phyloP scores from a whole-genome alignment of 2,888 invertebrate species.

The Coremacera marginata region DNA sequence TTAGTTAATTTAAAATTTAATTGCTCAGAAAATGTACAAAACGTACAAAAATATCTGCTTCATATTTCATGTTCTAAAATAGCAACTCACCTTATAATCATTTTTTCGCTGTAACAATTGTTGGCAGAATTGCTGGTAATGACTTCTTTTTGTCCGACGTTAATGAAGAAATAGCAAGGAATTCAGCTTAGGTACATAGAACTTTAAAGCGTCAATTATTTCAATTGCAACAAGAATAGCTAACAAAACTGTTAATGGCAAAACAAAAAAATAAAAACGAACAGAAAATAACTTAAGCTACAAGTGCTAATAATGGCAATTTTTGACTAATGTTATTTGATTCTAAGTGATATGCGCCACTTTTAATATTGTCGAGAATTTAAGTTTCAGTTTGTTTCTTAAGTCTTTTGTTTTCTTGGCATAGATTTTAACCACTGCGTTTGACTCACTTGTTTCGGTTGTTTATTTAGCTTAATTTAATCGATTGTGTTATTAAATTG shows the following conservation, averaged over 20 bases:
- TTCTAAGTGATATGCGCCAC: neutral
- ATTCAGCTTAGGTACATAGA: neutral
- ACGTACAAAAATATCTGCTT: neutral
- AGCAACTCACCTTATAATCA: constrained; percentile 64
- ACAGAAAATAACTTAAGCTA: constrained; percentile 33
- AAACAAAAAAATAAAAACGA: neutral
- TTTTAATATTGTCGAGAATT: neutral
- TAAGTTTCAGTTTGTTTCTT: constrained; percentile 50
- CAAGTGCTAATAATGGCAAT: constrained; percentile 37
- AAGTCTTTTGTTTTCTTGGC: constrained; percentile 53
- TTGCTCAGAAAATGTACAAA: constrained; percentile 7
- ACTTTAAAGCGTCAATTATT: constrained; percentile 49
- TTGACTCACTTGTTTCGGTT: neutral
- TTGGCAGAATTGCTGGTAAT: constrained; percentile 53
- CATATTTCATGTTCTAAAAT: neutral
- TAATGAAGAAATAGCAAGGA: neutral
- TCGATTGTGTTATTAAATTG: neutral
- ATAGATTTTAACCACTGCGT: too few relatives aligned
- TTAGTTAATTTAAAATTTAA: too few relatives aligned
- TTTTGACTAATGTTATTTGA: neutral
- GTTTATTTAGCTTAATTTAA: constrained; percentile 9
- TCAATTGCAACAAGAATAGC: constrained; percentile 52
- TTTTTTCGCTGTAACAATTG: constrained; percentile 58
- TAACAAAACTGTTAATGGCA: neutral
- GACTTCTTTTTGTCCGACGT: constrained; percentile 51